Evolutionary conservation across 2,113 vertebrate genomes (phyloP).

Genomic region (Ceyx melanurus): DNA sequence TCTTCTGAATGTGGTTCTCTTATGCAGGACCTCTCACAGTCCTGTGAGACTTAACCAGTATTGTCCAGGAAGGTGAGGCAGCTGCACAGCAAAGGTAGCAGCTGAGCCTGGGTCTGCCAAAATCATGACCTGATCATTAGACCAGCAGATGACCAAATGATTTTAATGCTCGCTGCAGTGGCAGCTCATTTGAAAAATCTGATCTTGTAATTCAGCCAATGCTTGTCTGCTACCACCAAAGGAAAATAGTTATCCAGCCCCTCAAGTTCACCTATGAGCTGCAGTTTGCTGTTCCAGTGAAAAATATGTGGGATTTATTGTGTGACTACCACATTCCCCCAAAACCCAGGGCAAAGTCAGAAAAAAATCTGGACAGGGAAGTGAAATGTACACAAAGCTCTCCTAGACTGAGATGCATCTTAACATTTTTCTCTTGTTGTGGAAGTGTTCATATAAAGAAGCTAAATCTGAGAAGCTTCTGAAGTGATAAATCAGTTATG

Average conservation of each 20-base stretch:
- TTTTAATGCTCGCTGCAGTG: background rate
- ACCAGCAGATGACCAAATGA: background rate
- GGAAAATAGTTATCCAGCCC: background rate
- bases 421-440: background rate
- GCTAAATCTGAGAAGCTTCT: constrained; percentile 54
- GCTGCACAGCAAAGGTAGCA: background rate
- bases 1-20: background rate
- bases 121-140: background rate
- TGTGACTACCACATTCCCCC: background rate
- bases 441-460: background rate
- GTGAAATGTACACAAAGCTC: background rate
- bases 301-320: background rate
- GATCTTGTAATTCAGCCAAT: background rate
- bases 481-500: constrained; percentile 78
- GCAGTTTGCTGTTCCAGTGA: background rate
- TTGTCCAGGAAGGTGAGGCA: background rate
- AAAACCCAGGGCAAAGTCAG: background rate
- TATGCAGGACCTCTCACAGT: background rate
- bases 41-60: background rate
- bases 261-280: background rate
- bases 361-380: background rate
- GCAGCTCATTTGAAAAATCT: background rate
- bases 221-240: background rate
- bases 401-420: background rate
- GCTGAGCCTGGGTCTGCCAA: background rate